Base-by-base conservation (phyloP, 2,113 vertebrate species). In the Mustela lutreola region DNA sequence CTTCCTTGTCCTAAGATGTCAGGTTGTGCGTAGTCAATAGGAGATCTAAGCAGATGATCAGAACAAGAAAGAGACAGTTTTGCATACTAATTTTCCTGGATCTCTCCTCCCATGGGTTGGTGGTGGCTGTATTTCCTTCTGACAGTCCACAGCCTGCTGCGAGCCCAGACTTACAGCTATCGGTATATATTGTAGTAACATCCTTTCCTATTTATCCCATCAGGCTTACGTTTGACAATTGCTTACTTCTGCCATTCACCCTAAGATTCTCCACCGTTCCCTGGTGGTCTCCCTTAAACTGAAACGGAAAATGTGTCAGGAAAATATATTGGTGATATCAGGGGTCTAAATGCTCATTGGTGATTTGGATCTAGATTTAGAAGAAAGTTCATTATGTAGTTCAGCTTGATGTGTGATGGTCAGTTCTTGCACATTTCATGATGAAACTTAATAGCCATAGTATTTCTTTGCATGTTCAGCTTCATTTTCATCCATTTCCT, bases 381-480 rank as follows among this genome's bases (percentile, higher is more conserved):
- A 94, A 63, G 58, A 92, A 71, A 85, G 11, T 50, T 15, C 22
- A 39, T 63, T 5, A 24, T 1, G 7, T 11, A 53, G 21, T 70
- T 87, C 31, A 18, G 4, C 2, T 4, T 84, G 15, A 73, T 70
- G 45, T 36, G 18, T 62, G 42, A 42, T 56, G 33, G 11, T 45
- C 39, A 80, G 62, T 36, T 91, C 42, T 48, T 67, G 0, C 42
- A 83, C 45, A 65, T 83, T 50, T 33, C 31, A 3, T 5, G 16
- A 86, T 56, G 45, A 84, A 91, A 67, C 28, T 21, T 67, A 63
- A 92, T 6, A 45, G 14, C 18, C 19, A 33, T 50, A 82, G 33
- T n/a, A 79, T 58, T 94, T 88, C 62, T 96, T 91, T 48, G 18
- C 79, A 67, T 71, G 9, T 21, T 87, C 67, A 87, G 4, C 65